A percentile compares a stretch with the other conserved stretches of the same genome.
Evolutionary conservation across 1,140 invertebrate species (phyloP).

Genomic region (Trinorchestia longiramus): DNA sequence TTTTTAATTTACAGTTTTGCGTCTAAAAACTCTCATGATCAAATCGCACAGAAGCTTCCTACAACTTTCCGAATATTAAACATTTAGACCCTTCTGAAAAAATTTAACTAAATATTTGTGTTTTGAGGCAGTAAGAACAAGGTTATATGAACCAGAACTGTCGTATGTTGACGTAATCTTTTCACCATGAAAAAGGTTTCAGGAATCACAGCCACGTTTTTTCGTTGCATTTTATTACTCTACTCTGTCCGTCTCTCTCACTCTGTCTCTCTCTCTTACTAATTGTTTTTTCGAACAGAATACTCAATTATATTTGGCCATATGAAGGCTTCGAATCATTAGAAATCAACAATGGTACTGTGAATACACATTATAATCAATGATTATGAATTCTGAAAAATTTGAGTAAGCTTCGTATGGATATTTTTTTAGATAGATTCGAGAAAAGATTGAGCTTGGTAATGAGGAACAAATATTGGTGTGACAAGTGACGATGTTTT

Average conservation of each 20-base stretch:
- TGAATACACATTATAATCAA: too few relatives aligned
- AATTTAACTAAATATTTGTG: neutral
- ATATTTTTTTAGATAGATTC: too few relatives aligned
- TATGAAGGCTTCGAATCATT: neutral
- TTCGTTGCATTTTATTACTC: neutral
- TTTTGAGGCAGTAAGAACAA: neutral
- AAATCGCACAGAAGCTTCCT: neutral
- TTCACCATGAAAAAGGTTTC: neutral
- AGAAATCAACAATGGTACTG: too few relatives aligned
- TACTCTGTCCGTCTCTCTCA: neutral
- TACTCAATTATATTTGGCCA: neutral
- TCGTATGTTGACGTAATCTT: neutral
- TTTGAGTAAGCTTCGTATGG: too few relatives aligned
- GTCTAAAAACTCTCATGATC: neutral
- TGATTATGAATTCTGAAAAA: too few relatives aligned
- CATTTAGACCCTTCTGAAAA: neutral
- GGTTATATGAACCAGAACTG: neutral
- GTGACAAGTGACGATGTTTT: too few relatives aligned
- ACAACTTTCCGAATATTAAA: neutral
- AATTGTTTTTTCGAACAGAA: too few relatives aligned
- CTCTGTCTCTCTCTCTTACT: neutral
- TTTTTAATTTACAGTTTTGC: neutral
- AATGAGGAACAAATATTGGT: too few relatives aligned
- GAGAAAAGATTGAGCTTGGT: too few relatives aligned
- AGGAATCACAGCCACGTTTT: neutral